Percentiles rank a stretch among this genome's conserved stretches.
These are phyloP conservation scores for Myopa testacea DNA, from an alignment of 2,888 invertebrate genomes.

Conservation along the genomic window DNA sequence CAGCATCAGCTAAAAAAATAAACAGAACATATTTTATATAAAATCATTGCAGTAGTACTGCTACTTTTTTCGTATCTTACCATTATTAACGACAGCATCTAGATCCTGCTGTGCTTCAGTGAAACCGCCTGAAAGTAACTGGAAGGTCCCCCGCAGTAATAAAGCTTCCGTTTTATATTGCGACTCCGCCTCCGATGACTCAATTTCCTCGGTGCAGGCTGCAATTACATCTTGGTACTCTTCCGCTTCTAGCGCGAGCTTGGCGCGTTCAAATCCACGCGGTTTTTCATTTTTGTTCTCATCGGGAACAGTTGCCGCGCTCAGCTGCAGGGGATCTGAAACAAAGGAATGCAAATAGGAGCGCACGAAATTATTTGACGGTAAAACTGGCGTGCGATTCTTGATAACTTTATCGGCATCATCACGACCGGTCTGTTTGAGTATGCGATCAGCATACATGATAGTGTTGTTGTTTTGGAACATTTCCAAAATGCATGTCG, in stretches of 20 bases:
- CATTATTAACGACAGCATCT: slow-evolving; percentile 75
- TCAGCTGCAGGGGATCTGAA: slow-evolving; percentile 80
- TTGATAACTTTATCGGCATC: slow-evolving; percentile 82
- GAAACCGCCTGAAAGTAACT: slow-evolving; percentile 81
- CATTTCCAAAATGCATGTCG: slow-evolving; percentile 89
- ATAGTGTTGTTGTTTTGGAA: slow-evolving; percentile 87
- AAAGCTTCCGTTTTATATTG: slow-evolving; percentile 78
- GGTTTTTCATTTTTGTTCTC: slow-evolving; percentile 44
- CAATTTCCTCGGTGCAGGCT: slow-evolving; percentile 84
- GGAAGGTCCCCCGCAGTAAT: slow-evolving; percentile 87
- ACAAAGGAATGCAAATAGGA: slow-evolving; percentile 90
- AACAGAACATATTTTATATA: not conserved
- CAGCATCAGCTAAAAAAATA: slow-evolving; percentile 67
- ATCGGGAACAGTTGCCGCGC: not conserved
- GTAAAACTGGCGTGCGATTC: slow-evolving; percentile 78
- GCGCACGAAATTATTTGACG: slow-evolving; percentile 87
- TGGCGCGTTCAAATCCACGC: slow-evolving; percentile 78
- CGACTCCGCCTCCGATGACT: slow-evolving; percentile 72
- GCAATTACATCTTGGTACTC: slow-evolving; percentile 83
- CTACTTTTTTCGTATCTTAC: slow-evolving; percentile 50
- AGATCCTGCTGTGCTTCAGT: slow-evolving; percentile 80
- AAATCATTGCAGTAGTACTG: not conserved
- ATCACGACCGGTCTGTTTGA: slow-evolving; percentile 77
- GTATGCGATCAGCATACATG: slow-evolving; percentile 86
- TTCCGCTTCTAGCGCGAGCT: slow-evolving; percentile 76